These are phyloP conservation scores for Pseudorhiza aurosa DNA, from an alignment of 30 jellyfish, hydroid and myxozoan genomes.

Conservation along the genomic window DNA sequence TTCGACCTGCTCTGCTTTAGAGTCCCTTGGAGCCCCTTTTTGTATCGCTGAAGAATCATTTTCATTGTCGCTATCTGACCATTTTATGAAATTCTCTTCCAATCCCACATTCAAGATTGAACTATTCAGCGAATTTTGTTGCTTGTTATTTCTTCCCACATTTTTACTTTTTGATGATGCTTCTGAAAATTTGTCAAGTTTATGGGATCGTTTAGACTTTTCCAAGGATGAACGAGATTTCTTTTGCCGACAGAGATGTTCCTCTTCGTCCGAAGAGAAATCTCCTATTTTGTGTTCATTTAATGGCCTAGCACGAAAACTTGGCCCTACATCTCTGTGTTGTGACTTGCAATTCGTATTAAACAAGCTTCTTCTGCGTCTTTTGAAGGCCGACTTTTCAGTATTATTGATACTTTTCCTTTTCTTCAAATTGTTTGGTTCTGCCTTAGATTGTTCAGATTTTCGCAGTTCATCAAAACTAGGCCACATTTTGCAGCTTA, in stretches of 20 bases:
- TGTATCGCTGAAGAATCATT: background rate
- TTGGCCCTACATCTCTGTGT: background rate
- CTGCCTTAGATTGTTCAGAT: background rate
- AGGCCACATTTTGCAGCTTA: background rate
- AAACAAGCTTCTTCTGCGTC: conserved; percentile 6
- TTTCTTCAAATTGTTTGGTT: background rate
- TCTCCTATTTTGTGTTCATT: conserved; percentile 10
- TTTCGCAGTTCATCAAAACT: conserved; percentile 1
- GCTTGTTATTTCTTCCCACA: background rate
- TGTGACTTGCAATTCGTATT: background rate
- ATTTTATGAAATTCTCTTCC: background rate
- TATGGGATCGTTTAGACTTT: background rate
- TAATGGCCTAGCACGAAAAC: background rate
- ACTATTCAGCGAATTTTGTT: background rate
- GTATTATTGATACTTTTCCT: background rate
- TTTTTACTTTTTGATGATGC: background rate
- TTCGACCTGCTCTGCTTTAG: background rate
- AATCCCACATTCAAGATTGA: background rate
- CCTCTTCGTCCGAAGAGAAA: conserved; percentile 38
- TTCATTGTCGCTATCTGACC: conserved; percentile 58
- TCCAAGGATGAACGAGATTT: background rate
- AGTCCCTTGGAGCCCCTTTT: background rate
- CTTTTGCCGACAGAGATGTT: background rate
- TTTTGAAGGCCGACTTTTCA: background rate
- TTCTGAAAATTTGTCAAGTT: no score